Conservation (phyloP, 2,888 invertebrate species). For the Hypomecis punctinalis region DNA sequence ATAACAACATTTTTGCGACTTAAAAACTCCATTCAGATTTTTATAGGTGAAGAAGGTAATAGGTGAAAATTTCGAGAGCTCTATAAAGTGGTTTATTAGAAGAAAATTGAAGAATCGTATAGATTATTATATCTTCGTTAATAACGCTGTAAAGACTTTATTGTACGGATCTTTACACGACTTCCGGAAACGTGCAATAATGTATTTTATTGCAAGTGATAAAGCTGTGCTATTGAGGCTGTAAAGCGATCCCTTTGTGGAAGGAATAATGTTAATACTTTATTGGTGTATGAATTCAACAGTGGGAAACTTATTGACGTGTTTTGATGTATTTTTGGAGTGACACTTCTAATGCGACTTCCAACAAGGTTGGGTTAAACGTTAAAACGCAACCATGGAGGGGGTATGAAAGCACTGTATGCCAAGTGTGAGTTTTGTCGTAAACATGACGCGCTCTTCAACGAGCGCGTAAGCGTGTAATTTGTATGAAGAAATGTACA, state of each 20-base stretch:
- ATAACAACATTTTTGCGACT: slow-evolving; percentile 41
- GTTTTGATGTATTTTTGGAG: background rate
- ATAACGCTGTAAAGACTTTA: slow-evolving; percentile 38
- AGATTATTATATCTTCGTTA: slow-evolving; percentile 33
- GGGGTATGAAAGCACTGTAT: too few relatives aligned
- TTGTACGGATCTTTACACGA: slow-evolving; percentile 27
- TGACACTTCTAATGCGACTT: too few relatives aligned
- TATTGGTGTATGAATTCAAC: background rate
- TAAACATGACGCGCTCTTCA: too few relatives aligned
- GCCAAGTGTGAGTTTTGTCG: too few relatives aligned
- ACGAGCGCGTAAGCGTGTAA: too few relatives aligned
- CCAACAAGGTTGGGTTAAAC: too few relatives aligned
- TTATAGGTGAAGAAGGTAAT: slow-evolving; percentile 4
- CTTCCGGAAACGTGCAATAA: slow-evolving; percentile 28
- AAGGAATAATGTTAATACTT: slow-evolving; percentile 16
- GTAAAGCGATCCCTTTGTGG: slow-evolving; percentile 19
- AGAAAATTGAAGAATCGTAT: slow-evolving; percentile 26
- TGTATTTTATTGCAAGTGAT: slow-evolving; percentile 32
- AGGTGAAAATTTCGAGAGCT: background rate
- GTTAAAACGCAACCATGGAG: too few relatives aligned
- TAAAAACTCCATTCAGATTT: slow-evolving; percentile 7
- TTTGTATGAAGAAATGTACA: too few relatives aligned
- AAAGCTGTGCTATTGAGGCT: slow-evolving; percentile 29
- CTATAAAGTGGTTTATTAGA: slow-evolving; percentile 15
- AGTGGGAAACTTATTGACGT: background rate